Conservation (phyloP, 2,888 invertebrate genomes). For the Sphaerolaimus hirsutus region DNA sequence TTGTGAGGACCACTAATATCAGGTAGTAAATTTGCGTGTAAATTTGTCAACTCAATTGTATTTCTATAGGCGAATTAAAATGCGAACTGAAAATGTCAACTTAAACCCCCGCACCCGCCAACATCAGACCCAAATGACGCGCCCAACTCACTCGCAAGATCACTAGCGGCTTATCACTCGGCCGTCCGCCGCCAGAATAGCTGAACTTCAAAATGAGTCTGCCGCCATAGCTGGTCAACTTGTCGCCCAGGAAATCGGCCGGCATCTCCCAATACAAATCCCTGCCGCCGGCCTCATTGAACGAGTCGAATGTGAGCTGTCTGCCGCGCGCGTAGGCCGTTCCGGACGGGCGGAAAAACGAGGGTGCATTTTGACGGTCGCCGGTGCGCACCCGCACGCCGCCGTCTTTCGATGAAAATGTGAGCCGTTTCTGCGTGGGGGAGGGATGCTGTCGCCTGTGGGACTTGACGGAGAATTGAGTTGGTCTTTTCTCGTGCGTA, state of each 20-base stretch:
- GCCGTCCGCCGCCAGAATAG: constrained; percentile 17
- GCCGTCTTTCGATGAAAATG: too few relatives aligned
- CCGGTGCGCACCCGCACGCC: not conserved
- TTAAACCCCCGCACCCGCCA: too few relatives aligned
- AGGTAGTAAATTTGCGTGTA: too few relatives aligned
- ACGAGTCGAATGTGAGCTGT: constrained; percentile 12
- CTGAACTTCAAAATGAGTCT: constrained; percentile 47
- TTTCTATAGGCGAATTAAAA: too few relatives aligned
- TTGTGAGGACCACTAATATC: too few relatives aligned
- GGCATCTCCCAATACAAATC: constrained; percentile 61
- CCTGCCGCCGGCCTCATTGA: constrained; percentile 16
- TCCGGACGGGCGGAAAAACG: not conserved
- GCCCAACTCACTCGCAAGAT: constrained; percentile 22
- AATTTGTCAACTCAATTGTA: too few relatives aligned
- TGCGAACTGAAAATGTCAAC: too few relatives aligned
- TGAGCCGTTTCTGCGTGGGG: too few relatives aligned
- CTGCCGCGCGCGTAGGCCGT: constrained; percentile 6
- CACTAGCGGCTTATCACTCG: constrained; percentile 18
- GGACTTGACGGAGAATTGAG: too few relatives aligned
- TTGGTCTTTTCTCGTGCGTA: too few relatives aligned
- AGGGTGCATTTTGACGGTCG: not conserved
- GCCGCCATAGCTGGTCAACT: constrained; percentile 67
- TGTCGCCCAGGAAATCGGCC: constrained; percentile 56
- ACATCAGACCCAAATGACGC: too few relatives aligned
- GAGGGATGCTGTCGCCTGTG: too few relatives aligned